A percentile compares a stretch with the other conserved stretches of the same genome.
phyloP scores from a whole-genome alignment of 2,797 vertebrate species.

The Gouania willdenowi region DNA sequence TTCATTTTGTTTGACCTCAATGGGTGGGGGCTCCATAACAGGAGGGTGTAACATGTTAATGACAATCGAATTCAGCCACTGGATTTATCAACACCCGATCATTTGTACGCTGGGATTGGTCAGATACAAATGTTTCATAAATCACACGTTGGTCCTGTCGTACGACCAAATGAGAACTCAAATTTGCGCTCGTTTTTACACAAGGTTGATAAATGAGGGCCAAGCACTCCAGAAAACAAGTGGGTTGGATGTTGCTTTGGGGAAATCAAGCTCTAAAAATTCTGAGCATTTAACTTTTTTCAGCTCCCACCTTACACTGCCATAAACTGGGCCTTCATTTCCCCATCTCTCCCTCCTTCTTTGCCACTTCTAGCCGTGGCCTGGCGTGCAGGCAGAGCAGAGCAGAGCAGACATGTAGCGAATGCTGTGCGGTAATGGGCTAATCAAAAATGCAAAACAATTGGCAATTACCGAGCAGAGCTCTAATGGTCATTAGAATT shows the following conservation, averaged over 20 bases:
- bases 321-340: slow-evolving; percentile 7
- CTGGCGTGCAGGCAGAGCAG: slow-evolving; percentile 86
- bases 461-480: slow-evolving; percentile 99
- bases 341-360: slow-evolving; percentile 11
- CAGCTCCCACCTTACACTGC: slow-evolving; percentile 3
- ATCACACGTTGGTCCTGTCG: too few species aligned
- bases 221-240: too few species aligned
- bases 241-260: slow-evolving; percentile 27
- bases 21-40: too few species aligned
- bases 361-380: slow-evolving; percentile 43
- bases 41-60: too few species aligned
- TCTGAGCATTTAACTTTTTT: slow-evolving; percentile 14
- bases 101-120: too few species aligned
- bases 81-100: too few species aligned
- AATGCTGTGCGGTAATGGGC: slow-evolving; percentile 99
- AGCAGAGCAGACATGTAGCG: slow-evolving; percentile 97
- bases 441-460: slow-evolving; percentile 99
- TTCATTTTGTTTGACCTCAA: too few species aligned
- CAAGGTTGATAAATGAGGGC: too few species aligned
- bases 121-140: too few species aligned
- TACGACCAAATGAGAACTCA: too few species aligned
- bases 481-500: slow-evolving; percentile 99
- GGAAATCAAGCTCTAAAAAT: slow-evolving; percentile 28
- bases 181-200: too few species aligned
- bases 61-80: too few species aligned